Base-by-base conservation (phyloP, 1,140 invertebrate genomes). In the Drusus annulatus region DNA sequence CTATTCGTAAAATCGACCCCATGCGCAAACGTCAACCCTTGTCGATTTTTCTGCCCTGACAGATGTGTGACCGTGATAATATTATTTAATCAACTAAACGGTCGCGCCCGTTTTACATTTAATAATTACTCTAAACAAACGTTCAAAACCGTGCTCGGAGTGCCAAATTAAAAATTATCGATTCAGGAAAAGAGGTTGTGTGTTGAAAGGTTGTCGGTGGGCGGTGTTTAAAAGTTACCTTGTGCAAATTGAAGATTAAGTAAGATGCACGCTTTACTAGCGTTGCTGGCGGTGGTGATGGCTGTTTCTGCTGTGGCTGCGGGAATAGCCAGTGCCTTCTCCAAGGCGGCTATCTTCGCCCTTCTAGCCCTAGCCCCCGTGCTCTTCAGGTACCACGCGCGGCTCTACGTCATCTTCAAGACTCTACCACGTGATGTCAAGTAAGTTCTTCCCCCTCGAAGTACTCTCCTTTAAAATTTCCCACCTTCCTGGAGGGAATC, bases 401-500 rank as follows among this genome's bases (percentile, higher is more conserved):
- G 87, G 79, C 87, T 92, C 83, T 91, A 91, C 84, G 86, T 92
- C 81, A 91, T 92, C 78, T 80, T 90, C 62, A 90, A 89, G 84
- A 92, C 91, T 13, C 85, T 92, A 28, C 91, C 91, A 1, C 86
- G 92, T 60, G 92, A 93, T 83, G 80, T 89, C 84, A 92, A 90
- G 91, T 92, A 82, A 92, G 91, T 90, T 83, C 16, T 7, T 0
- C 31, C 5, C 8, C 8, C 5, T 36, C 2, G 3, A 36, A 36
- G 31, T 36, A 8, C n/a, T n/a, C n/a, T n/a, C n/a, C n/a, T 4
- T 7, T 7, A 8, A 36, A 4, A 0, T 8, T 4, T 36, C 8
- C 8, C 2, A 36, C 31, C 8, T 36, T 36, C 8, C 31, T 36
- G 31, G 31, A 4, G 31, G 31, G 31, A 36, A 36, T 8, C 31